phyloP scores from a whole-genome alignment of 2,888 invertebrate species.

The Diaprepes abbreviatus region DNA sequence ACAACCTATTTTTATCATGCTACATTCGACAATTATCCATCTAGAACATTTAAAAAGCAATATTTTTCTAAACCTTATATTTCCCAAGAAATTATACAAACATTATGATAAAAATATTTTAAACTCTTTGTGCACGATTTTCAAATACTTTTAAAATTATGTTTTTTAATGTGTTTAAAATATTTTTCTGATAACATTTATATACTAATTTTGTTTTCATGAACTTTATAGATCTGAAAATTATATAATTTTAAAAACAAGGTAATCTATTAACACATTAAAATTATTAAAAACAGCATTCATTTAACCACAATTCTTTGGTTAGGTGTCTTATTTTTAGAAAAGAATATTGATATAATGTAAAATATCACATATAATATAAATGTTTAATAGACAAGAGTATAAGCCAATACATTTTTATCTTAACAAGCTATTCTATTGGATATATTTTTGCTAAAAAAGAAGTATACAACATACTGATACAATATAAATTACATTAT shows the following conservation, averaged over 20 bases:
- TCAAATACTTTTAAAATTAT: not conserved
- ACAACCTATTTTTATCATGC: conserved; percentile 7
- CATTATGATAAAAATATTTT: not conserved
- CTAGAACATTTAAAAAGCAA: not conserved
- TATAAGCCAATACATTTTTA: not conserved
- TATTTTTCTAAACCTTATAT: not conserved
- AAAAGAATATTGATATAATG: not conserved
- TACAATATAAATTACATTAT: not conserved
- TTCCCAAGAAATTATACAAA: not conserved
- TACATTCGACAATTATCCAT: not conserved
- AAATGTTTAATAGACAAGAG: not conserved
- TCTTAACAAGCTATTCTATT: not conserved
- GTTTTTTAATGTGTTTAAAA: not conserved
- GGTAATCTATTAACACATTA: not conserved
- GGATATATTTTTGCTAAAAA: not conserved
- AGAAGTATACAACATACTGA: not conserved
- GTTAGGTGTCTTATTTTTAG: not conserved
- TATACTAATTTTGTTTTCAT: too few relatives aligned
- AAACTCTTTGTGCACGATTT: not conserved
- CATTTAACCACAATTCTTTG: conserved; percentile 5
- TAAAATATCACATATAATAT: conserved; percentile 3
- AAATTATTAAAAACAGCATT: not conserved
- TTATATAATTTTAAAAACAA: too few relatives aligned
- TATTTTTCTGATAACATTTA: not conserved
- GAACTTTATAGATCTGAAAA: too few relatives aligned